Evolutionary conservation across 2,797 vertebrate genomes (phyloP), one percentile per base, ranked within the genome.

Genomic region (Picus viridis): DNA sequence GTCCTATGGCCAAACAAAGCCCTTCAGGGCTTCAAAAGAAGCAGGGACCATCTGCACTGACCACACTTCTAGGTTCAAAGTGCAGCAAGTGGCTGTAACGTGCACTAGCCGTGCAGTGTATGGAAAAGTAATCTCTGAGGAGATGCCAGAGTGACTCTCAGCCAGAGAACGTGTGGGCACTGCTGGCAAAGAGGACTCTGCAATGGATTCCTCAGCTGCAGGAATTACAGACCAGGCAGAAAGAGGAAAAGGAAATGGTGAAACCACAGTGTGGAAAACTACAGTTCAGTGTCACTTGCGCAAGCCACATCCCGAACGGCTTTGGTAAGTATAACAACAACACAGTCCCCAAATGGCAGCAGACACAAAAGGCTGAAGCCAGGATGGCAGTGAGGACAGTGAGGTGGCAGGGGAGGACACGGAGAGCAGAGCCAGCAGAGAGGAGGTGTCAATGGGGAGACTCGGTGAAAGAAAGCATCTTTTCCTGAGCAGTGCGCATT

Each of bases 221-320:
- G 64, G 68, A 70, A 93, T 76, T 29, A 64, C 36, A 94, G 81
- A 57, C 57, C 78, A 18, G 71, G 81, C 83, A 91, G 75, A 68
- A 82, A 68, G 57, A 74, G 82, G 85, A 88, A 90, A 73, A 88
- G 91, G 93, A 96, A 93, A 74, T 0, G 22, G 90, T 71, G 84
- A 91, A 94, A 89, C 65, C 75, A 30, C 80, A 67, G 63, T 2
- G 4, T 30, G 29, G 82, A 69, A 70, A 63, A 84, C 41, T 18
- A 7, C 13, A 2, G 77, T 64, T 82, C 9, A 0, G 4, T 24
- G 71, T 26, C 29, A 8, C 30, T 84, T 2, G 1, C 88, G 61
- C 11, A 39, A 78, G 39, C 36, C 63, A 22, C 83, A 3, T 65
- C 86, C 80, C 51, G 30, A 29, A 19, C 1, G 6, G 62, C 61